Percentiles rank a stretch among this genome's conserved stretches.
These are phyloP conservation scores for Tragulus kanchil DNA, from an alignment of 2,113 vertebrate species.

Conservation along the genomic window DNA sequence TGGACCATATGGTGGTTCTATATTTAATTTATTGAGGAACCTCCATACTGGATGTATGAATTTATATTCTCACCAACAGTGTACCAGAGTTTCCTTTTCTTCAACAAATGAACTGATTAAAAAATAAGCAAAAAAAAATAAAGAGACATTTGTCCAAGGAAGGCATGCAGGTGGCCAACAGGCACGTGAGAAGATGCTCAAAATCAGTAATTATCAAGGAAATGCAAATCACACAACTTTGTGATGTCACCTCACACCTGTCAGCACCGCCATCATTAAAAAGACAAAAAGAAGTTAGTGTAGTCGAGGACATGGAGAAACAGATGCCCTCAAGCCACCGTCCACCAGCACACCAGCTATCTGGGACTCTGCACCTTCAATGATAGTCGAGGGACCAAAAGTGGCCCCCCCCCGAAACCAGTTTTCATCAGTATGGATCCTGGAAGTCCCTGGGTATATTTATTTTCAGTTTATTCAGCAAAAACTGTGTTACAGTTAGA, in stretches of 20 bases:
- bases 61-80: neutral
- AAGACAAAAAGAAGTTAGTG: neutral
- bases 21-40: neutral
- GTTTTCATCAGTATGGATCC: neutral
- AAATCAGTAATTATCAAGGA: neutral
- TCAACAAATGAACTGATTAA: neutral
- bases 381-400: no score
- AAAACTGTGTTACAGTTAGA: neutral
- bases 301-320: neutral
- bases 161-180: neutral
- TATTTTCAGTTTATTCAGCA: neutral
- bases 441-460: neutral
- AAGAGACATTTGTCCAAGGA: neutral
- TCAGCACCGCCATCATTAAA: neutral
- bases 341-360: neutral
- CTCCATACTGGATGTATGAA: neutral
- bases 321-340: neutral
- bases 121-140: neutral
- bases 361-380: neutral
- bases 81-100: neutral
- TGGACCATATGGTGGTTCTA: neutral
- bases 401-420: no score
- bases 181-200: neutral
- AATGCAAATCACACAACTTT: neutral
- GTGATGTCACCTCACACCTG: neutral